These are phyloP conservation scores for Phymatocera aterrima DNA, from an alignment of 2,888 invertebrate genomes.

Conservation along the genomic window DNA sequence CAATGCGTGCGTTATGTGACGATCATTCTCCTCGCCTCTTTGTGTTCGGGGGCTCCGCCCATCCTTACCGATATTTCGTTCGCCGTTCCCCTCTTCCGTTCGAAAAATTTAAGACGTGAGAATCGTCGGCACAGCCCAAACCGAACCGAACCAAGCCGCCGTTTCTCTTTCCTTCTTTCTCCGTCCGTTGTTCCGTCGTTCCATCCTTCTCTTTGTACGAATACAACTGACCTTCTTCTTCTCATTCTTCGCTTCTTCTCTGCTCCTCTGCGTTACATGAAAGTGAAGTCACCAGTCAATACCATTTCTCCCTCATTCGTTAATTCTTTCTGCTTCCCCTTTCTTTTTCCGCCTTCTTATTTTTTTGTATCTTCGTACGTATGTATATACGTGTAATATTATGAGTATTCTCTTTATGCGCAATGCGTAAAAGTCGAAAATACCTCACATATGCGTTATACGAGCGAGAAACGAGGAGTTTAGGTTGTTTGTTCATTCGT, in stretches of 20 bases:
- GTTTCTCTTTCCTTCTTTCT: neutral
- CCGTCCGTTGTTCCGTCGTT: neutral
- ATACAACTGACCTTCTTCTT: neutral
- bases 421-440: no score
- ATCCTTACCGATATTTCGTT: constrained; percentile 41
- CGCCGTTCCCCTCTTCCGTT: constrained; percentile 19
- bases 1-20: neutral
- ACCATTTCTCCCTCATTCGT: no score
- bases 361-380: no score
- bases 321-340: no score
- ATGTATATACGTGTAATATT: no score
- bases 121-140: neutral
- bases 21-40: no score
- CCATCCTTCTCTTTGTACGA: neutral
- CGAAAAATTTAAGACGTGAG: constrained; percentile 34
- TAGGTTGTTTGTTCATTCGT: neutral
- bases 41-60: constrained; percentile 43
- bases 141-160: neutral
- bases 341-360: no score
- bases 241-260: neutral
- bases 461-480: neutral
- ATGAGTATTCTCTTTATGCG: no score
- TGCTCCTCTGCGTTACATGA: no score
- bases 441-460: neutral
- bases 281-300: no score